These are phyloP conservation scores for Drosophila kambysellisi DNA, from an alignment of 2,888 invertebrate species.

Conservation along the genomic window DNA sequence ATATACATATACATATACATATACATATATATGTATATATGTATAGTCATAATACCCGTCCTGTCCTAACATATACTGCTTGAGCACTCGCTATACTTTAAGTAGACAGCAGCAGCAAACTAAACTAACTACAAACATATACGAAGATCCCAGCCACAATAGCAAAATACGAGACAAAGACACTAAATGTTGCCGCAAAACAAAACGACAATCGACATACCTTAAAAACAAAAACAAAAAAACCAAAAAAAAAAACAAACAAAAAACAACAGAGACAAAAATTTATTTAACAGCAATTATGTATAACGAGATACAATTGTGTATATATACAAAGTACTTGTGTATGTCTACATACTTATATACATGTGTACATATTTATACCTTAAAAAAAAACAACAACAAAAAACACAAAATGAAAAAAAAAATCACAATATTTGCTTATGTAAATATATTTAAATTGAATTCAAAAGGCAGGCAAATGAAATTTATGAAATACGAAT, in stretches of 20 bases:
- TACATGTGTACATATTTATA: slow-evolving; percentile 29
- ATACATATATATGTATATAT: slow-evolving; percentile 1
- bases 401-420: neutral
- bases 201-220: slow-evolving; percentile 66
- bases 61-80: slow-evolving; percentile 28
- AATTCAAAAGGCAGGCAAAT: slow-evolving; percentile 19
- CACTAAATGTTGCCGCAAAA: slow-evolving; percentile 54
- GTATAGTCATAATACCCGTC: slow-evolving; percentile 44
- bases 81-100: slow-evolving; percentile 38
- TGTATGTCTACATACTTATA: slow-evolving; percentile 13
- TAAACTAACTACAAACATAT: slow-evolving; percentile 27
- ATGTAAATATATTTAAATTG: slow-evolving; percentile 40
- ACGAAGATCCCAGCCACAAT: slow-evolving; percentile 55
- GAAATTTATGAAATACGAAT: slow-evolving; percentile 18
- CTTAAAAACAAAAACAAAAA: slow-evolving; percentile 8
- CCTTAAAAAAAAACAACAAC: neutral
- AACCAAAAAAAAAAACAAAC: neutral
- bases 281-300: slow-evolving; percentile 25
- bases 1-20: neutral
- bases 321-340: slow-evolving; percentile 28
- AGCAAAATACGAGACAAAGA: slow-evolving; percentile 43
- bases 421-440: slow-evolving; percentile 4
- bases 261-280: slow-evolving; percentile 1
- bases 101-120: slow-evolving; percentile 15
- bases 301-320: slow-evolving; percentile 20